Conservation (phyloP, 2,888 invertebrate species). For the Limulus polyphemus region DNA sequence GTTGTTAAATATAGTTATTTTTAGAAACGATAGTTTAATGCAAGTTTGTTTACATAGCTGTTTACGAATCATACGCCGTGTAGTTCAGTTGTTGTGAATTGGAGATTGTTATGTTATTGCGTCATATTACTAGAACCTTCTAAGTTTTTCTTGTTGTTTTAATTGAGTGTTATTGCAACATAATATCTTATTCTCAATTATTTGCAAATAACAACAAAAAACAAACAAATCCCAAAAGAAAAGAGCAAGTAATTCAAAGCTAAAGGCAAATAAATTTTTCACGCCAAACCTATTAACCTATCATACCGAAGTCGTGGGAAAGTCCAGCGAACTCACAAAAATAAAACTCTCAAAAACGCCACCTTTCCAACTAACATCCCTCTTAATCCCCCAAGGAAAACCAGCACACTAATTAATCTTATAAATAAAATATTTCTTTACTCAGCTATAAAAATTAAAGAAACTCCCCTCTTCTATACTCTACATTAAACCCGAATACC, state of each 20-base stretch:
- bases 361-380: slow-evolving; percentile 46
- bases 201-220: too few species aligned
- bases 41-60: too few species aligned
- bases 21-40: too few species aligned
- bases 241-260: not conserved
- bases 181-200: too few species aligned
- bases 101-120: too few species aligned
- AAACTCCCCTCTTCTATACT: slow-evolving; percentile 58
- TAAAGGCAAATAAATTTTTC: slow-evolving; percentile 37
- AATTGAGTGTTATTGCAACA: too few species aligned
- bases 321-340: slow-evolving; percentile 52
- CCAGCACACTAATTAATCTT: slow-evolving; percentile 32
- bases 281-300: slow-evolving; percentile 56
- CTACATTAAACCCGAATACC: slow-evolving; percentile 66
- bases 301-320: slow-evolving; percentile 62
- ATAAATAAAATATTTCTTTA: slow-evolving; percentile 30
- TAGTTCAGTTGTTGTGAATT: too few species aligned
- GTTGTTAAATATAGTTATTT: too few species aligned
- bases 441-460: slow-evolving; percentile 51
- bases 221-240: too few species aligned
- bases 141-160: too few species aligned
- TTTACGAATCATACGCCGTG: too few species aligned
- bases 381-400: slow-evolving; percentile 47
- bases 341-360: slow-evolving; percentile 45
- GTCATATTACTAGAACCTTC: too few species aligned